Percentiles rank a stretch among this genome's conserved stretches.
Evolutionary conservation across 92 coral and sea anemone genomes (phyloP).

Genomic region (Epizoanthus illoricatus): DNA sequence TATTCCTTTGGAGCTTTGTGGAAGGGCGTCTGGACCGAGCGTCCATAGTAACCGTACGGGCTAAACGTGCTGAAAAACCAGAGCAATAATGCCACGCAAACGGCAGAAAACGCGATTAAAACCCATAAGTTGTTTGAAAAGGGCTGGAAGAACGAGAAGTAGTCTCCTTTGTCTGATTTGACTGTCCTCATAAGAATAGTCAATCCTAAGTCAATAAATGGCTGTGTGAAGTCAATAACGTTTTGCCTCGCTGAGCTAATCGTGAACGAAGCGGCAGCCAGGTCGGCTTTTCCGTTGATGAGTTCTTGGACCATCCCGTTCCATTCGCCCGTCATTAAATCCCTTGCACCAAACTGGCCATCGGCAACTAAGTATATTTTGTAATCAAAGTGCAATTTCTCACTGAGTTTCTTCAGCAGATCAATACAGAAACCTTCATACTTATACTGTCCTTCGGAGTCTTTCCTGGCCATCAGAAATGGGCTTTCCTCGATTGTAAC

Average conservation of each 20-base stretch:
- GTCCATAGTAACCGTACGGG: slow-evolving; percentile 89
- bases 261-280: slow-evolving; percentile 84
- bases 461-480: slow-evolving; percentile 49
- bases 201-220: slow-evolving; percentile 79
- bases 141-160: slow-evolving; percentile 68
- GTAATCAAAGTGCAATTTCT: slow-evolving; percentile 68
- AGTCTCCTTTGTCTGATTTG: slow-evolving; percentile 47
- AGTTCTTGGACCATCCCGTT: slow-evolving; percentile 88
- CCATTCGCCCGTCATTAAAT: slow-evolving; percentile 78
- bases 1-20: slow-evolving; percentile 64
- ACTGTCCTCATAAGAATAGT: slow-evolving; percentile 65
- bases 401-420: slow-evolving; percentile 59
- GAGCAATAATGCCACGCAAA: slow-evolving; percentile 67
- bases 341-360: slow-evolving; percentile 66
- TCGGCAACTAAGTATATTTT: slow-evolving; percentile 74
- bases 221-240: slow-evolving; percentile 82
- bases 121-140: slow-evolving; percentile 75
- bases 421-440: slow-evolving; percentile 85
- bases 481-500: slow-evolving; percentile 84
- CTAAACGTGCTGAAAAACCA: slow-evolving; percentile 89
- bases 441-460: slow-evolving; percentile 36
- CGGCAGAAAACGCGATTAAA: slow-evolving; percentile 58
- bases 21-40: slow-evolving; percentile 74
- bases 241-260: slow-evolving; percentile 83
- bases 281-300: slow-evolving; percentile 70